phyloP scores from a whole-genome alignment of 1,140 invertebrate species.

The Drosophila sulfurigaster region DNA sequence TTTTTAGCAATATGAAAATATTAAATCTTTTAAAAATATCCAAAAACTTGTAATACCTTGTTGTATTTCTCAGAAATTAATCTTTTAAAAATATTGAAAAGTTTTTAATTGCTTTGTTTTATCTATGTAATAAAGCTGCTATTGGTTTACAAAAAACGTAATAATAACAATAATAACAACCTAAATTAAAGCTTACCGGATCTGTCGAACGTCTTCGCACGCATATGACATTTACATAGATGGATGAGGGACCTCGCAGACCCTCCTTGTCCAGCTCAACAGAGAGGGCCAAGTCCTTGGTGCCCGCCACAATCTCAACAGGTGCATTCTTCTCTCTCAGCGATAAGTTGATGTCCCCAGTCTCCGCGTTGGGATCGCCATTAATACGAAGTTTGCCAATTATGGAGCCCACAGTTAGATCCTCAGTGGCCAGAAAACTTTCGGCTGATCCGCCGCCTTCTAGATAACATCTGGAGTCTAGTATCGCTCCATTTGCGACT shows the following conservation, averaged over 20 bases:
- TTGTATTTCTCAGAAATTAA: too few species aligned
- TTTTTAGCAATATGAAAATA: too few species aligned
- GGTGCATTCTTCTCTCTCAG: constrained; percentile 92
- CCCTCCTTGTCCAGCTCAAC: constrained; percentile 94
- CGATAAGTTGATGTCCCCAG: constrained; percentile 91
- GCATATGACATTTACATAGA: constrained; percentile 94
- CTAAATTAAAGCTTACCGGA: constrained; percentile 86
- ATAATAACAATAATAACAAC: too few species aligned
- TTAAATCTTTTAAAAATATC: too few species aligned
- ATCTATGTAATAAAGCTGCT: too few species aligned
- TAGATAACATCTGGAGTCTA: constrained; percentile 94
- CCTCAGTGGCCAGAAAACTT: constrained; percentile 95
- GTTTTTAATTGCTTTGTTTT: too few species aligned
- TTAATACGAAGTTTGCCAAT: constrained; percentile 91
- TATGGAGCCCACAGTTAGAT: constrained; percentile 90
- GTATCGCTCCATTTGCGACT: constrained; percentile 86
- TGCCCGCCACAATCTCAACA: constrained; percentile 90
- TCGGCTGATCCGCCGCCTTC: constrained; percentile 95
- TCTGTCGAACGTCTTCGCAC: constrained; percentile 92
- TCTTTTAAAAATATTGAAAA: too few species aligned
- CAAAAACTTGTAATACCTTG: too few species aligned
- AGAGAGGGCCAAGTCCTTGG: constrained; percentile 93
- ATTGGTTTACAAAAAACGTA: too few species aligned
- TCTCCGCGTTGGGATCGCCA: constrained; percentile 89
- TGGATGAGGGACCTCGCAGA: constrained; percentile 91